phyloP scores from a whole-genome alignment of 2,888 invertebrate genomes.

The Calameuta idolon region DNA sequence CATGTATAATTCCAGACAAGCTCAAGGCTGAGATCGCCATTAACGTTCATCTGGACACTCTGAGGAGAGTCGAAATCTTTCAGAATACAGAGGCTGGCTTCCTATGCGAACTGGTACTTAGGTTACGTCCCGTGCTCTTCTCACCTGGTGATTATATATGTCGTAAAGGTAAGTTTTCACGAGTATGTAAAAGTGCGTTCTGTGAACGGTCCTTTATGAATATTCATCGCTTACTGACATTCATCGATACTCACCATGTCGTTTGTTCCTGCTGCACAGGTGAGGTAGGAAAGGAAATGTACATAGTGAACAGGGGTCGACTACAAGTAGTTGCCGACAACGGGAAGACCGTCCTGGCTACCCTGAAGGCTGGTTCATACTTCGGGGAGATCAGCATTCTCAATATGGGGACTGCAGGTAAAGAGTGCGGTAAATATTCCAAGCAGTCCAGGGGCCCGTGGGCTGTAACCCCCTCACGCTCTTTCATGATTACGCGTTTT shows the following conservation, averaged over 20 bases:
- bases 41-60: conserved; percentile 97
- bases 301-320: conserved; percentile 97
- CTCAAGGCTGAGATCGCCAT: conserved; percentile 99
- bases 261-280: conserved; percentile 71
- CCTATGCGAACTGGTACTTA: conserved; percentile 94
- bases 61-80: conserved; percentile 98
- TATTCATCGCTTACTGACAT: neutral
- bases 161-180: conserved; percentile 84
- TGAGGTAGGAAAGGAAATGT: conserved; percentile 99
- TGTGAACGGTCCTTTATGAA: neutral
- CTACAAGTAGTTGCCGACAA: conserved; percentile 96
- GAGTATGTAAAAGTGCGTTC: neutral
- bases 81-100: conserved; percentile 99
- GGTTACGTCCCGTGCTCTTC: conserved; percentile 94
- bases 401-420: conserved; percentile 99
- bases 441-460: conserved; percentile 61
- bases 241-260: neutral
- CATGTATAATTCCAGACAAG: conserved; percentile 75
- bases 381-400: conserved; percentile 99
- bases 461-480: conserved; percentile 44
- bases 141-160: conserved; percentile 99
- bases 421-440: conserved; percentile 95
- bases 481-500: conserved; percentile 38
- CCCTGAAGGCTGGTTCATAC: conserved; percentile 98
- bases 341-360: conserved; percentile 95